phyloP scores from a whole-genome alignment of 2,113 vertebrate genomes.

The Boulengeromyrus knoepffleri region DNA sequence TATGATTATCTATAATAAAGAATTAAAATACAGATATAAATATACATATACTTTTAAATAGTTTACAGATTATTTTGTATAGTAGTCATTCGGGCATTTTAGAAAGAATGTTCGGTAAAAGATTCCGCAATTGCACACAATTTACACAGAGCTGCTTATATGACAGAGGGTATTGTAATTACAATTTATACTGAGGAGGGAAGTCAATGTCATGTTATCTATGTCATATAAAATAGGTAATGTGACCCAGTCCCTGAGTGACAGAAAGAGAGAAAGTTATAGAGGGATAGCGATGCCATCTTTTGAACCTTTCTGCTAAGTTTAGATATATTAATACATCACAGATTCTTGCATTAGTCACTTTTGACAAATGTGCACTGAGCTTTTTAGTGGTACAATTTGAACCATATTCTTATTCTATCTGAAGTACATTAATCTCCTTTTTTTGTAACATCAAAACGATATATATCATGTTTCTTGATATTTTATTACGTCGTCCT shows the following conservation, averaged over 20 bases:
- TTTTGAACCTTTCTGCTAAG: neutral
- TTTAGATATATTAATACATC: neutral
- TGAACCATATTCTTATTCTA: conserved; percentile 45
- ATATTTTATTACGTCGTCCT: conserved; percentile 65
- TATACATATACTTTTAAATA: neutral
- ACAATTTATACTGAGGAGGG: neutral
- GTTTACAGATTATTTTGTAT: neutral
- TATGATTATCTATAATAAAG: neutral
- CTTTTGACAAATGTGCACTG: conserved; percentile 64
- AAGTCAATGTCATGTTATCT: neutral
- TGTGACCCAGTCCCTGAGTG: neutral
- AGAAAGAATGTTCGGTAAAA: neutral
- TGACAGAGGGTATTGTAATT: neutral
- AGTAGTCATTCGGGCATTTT: neutral
- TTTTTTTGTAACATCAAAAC: conserved; percentile 66
- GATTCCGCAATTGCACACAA: neutral
- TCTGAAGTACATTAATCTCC: conserved; percentile 59
- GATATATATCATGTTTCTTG: conserved; percentile 41
- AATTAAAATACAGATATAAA: neutral
- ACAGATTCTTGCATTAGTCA: conserved; percentile 21
- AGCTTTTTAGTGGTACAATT: conserved; percentile 67
- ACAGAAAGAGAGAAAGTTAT: neutral
- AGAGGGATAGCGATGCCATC: neutral
- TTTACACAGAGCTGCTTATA: neutral
- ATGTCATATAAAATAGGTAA: neutral